phyloP scores from a whole-genome alignment of 2,797 vertebrate genomes.

The Darevskia mixta region DNA sequence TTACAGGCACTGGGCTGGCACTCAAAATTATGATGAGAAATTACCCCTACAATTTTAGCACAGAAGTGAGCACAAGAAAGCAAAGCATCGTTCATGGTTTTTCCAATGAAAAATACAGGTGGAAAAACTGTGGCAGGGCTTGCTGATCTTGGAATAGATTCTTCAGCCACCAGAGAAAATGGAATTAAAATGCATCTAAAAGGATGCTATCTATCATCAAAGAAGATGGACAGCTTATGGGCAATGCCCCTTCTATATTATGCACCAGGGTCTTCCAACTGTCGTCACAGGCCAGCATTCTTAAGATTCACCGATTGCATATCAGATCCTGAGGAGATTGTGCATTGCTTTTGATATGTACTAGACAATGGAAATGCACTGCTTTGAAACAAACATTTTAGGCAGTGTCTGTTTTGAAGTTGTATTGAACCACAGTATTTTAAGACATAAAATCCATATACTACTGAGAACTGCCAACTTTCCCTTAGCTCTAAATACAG shows the following conservation, averaged over 20 bases:
- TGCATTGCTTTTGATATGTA: background rate
- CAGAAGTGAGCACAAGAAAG: background rate
- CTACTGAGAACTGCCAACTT: background rate
- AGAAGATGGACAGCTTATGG: background rate
- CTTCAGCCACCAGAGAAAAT: background rate
- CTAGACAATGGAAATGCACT: background rate
- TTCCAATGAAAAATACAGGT: background rate
- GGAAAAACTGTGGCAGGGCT: background rate
- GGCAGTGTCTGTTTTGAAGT: background rate
- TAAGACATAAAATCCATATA: background rate
- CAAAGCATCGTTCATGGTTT: background rate
- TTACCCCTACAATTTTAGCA: background rate
- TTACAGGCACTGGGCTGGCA: background rate
- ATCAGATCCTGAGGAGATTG: background rate
- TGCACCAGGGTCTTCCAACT: background rate
- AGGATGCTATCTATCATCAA: background rate
- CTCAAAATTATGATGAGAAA: constrained; percentile 14
- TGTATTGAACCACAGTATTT: background rate
- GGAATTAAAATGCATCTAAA: background rate
- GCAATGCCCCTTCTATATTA: background rate
- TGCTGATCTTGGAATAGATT: background rate
- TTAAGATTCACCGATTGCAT: background rate
- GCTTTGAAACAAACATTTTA: background rate
- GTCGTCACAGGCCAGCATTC: background rate
- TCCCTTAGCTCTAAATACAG: background rate